Percentiles rank a stretch among this genome's conserved stretches.
Conservation (phyloP, 2,113 vertebrate genomes). For the Cyanocitta stelleri region DNA sequence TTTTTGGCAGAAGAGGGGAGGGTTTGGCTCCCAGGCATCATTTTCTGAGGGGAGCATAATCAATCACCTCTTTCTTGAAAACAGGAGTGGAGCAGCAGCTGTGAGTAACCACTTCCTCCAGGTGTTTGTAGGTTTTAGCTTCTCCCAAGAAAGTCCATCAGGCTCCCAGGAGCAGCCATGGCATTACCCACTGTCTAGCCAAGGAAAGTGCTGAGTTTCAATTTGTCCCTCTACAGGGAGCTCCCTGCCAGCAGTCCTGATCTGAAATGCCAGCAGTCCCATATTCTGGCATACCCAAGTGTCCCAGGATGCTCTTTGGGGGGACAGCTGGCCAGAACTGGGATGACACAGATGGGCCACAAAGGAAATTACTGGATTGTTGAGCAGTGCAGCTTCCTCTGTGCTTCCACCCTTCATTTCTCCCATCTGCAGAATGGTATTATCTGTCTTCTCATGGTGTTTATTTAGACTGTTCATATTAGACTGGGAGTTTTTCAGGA, state of each 20-base stretch:
- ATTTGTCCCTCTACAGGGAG: neutral
- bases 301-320: neutral
- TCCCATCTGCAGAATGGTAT: neutral
- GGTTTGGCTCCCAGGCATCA: neutral
- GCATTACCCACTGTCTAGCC: neutral
- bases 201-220: neutral
- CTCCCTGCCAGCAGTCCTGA: neutral
- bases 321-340: neutral
- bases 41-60: neutral
- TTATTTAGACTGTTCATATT: neutral
- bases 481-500: neutral
- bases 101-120: neutral
- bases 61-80: neutral
- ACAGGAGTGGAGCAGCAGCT: neutral
- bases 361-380: fast-evolving
- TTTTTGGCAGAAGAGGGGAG: neutral
- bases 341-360: neutral
- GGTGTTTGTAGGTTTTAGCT: neutral
- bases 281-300: fast-evolving
- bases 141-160: neutral
- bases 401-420: neutral
- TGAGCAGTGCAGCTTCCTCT: neutral
- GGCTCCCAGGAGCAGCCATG: neutral
- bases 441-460: neutral
- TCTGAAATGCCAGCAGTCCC: neutral